Base-by-base conservation (phyloP, 2,888 invertebrate species). In the Melinaea menophilus region DNA sequence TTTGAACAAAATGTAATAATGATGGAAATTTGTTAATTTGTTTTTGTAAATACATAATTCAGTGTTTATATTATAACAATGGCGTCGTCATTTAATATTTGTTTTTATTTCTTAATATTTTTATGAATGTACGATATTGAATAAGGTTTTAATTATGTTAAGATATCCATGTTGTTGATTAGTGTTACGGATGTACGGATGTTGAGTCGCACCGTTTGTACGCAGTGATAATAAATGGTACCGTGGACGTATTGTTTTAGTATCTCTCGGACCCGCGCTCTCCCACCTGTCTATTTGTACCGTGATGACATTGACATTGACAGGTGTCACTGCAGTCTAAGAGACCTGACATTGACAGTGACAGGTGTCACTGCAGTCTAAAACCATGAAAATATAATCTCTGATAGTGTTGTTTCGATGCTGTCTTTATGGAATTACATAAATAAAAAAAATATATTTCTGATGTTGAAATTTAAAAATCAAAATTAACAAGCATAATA, bases 181-280 rank as follows among this genome's bases (percentile, higher is more conserved):
- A 90, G 89, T 90, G 79, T 89, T 88, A 90, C 90, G 88, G 89
- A 89, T 88, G 90, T 88, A 90, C 90, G 88, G 89, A 89, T 88
- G 90, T 90, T 90, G 86, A 88, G 85, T 87, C 88, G 86, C 85
- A 89, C 88, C 88, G 88, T 89, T 90, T 89, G 85, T 86, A 88
- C 82, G 78, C 83, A 87, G 84, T 86, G 86, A 88, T 88, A 89
- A 89, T 90, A 89, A 90, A 90, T 90, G 87, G 88, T 88, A 87
- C 76, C 58, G 55, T 59, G 59, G 58, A 58, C 41, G 37, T 48
- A 4, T 47, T 56, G 31, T 59, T 56, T 63, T 4, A 41, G 37
- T 55, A 48, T 46, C 34, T 35, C 4, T 5, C 37, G 7, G 7
- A 37, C 7, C 37, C 37, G 37, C 7, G 4, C 4, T 7, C 7